A percentile compares a stretch with the other conserved stretches of the same genome.
Conservation (phyloP, 2,113 vertebrate genomes). For the Ammodytes marinus region DNA sequence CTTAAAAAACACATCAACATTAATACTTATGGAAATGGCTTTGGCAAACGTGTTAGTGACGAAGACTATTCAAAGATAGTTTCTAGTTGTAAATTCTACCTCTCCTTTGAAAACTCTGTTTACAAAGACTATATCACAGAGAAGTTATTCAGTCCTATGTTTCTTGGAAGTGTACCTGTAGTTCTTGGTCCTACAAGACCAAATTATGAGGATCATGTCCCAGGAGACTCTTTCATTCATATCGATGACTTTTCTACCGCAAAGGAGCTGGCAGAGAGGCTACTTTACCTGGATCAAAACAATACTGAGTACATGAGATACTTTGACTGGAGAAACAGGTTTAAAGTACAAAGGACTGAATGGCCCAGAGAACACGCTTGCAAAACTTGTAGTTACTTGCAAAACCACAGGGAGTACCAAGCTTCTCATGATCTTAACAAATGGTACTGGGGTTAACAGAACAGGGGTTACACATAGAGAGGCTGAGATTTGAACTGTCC, state of each 20-base stretch:
- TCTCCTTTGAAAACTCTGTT: conserved; percentile 92
- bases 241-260: conserved; percentile 89
- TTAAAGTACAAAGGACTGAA: conserved; percentile 80
- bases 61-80: conserved; percentile 85
- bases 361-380: conserved; percentile 85
- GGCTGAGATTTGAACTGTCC: no score
- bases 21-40: conserved; percentile 85
- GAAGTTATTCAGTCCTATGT: conserved; percentile 88
- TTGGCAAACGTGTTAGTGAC: conserved; percentile 81
- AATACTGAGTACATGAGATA: conserved; percentile 87
- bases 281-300: conserved; percentile 88
- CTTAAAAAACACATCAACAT: conserved; percentile 88
- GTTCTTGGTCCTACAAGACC: conserved; percentile 89
- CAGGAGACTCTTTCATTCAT: conserved; percentile 90
- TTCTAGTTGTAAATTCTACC: conserved; percentile 91
- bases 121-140: conserved; percentile 92
- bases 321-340: conserved; percentile 89
- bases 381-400: conserved; percentile 87
- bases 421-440: conserved; percentile 87
- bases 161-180: conserved; percentile 87
- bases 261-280: conserved; percentile 87
- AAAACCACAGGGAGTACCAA: conserved; percentile 87
- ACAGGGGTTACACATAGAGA: no score
- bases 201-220: conserved; percentile 90
- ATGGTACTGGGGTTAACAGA: conserved; percentile 90